Evolutionary conservation across 2,888 invertebrate species (phyloP).

Genomic region (Melinaea marsaeus): DNA sequence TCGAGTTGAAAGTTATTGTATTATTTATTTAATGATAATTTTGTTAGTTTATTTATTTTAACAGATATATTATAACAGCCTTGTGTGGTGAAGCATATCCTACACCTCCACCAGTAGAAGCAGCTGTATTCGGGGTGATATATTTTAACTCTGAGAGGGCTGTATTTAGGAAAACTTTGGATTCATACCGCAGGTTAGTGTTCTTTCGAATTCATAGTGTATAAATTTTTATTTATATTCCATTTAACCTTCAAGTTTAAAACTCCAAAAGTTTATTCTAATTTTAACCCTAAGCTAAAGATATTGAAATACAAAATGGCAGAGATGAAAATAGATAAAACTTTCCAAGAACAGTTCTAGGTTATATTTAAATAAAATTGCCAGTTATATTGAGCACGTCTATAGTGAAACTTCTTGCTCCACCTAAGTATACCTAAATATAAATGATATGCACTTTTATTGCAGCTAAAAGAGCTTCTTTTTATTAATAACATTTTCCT

Average conservation of each 20-base stretch:
- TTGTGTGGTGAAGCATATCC: slow-evolving; percentile 87
- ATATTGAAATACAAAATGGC: not conserved
- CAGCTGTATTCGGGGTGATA: slow-evolving; percentile 97
- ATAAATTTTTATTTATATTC: not conserved
- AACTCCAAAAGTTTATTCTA: not conserved
- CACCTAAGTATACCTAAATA: too few relatives aligned
- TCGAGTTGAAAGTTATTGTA: too few relatives aligned
- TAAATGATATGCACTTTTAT: too few relatives aligned
- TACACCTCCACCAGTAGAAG: slow-evolving; percentile 90
- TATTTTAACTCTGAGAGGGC: slow-evolving; percentile 99
- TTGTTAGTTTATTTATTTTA: slow-evolving; percentile 4
- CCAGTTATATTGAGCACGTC: too few relatives aligned
- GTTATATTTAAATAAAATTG: not conserved
- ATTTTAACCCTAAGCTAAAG: not conserved
- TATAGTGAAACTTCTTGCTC: too few relatives aligned
- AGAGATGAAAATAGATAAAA: not conserved
- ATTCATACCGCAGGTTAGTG: too few relatives aligned
- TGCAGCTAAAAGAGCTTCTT: too few relatives aligned
- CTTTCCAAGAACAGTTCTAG: not conserved
- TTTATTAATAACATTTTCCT: too few relatives aligned
- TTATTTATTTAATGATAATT: too few relatives aligned
- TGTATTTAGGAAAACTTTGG: too few relatives aligned
- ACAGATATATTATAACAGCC: slow-evolving; percentile 90
- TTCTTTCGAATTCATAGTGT: slow-evolving; percentile 67
- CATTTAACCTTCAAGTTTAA: not conserved